A percentile compares a stretch with the other conserved stretches of the same genome.
Evolutionary conservation across 30 jellyfish, hydroid and myxozoan genomes (phyloP).

Genomic region (Nemopilema nomurai): DNA sequence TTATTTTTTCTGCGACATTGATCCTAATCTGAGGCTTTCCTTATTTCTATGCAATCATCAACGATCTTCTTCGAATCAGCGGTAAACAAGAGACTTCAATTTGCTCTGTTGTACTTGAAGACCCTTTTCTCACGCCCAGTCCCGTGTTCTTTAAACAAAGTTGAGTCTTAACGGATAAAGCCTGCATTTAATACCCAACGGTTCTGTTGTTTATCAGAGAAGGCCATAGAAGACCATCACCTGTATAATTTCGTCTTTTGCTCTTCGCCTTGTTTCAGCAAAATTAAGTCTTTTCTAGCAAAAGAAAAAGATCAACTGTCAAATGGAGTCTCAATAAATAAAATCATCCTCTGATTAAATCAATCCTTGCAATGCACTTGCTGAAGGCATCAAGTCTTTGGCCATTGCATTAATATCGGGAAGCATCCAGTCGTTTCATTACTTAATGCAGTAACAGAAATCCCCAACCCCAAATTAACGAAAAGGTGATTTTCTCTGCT

Average conservation of each 20-base stretch:
- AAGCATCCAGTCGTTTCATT: too few species aligned
- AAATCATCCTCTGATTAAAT: too few species aligned
- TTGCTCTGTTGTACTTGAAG: not conserved
- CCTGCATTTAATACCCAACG: not conserved
- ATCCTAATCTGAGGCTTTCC: not conserved
- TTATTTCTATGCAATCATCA: not conserved
- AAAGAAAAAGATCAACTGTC: not conserved
- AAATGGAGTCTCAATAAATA: too few species aligned
- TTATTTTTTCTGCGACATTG: not conserved
- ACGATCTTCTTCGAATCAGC: not conserved
- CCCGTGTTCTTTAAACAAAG: not conserved
- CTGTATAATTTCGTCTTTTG: conserved; percentile 56
- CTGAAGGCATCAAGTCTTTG: too few species aligned
- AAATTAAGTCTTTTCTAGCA: conserved; percentile 43
- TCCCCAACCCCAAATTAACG: too few species aligned
- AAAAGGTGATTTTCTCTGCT: too few species aligned
- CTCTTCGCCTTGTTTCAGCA: conserved; percentile 72
- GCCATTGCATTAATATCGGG: too few species aligned
- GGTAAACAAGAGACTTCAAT: not conserved
- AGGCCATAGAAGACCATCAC: not conserved
- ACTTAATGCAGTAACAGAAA: too few species aligned
- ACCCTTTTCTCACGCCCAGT: conserved; percentile 2
- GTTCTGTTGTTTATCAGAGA: not conserved
- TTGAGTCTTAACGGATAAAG: not conserved
- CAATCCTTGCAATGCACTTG: too few species aligned